Percentiles rank a stretch among this genome's conserved stretches.
Evolutionary conservation across 1,140 invertebrate species (phyloP).

Genomic region (Drosophila funebris): DNA sequence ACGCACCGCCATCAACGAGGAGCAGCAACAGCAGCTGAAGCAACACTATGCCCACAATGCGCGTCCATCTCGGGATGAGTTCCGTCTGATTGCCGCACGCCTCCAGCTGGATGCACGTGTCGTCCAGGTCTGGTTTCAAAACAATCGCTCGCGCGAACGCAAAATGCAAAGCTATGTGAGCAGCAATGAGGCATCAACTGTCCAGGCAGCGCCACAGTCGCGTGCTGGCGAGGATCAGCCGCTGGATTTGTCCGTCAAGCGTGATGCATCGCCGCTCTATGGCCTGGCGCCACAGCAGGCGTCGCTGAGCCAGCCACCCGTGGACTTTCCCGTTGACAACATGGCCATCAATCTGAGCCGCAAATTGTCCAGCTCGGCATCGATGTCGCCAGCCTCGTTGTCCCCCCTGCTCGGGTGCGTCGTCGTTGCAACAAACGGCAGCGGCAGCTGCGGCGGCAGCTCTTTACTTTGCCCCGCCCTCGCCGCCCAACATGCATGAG

Average conservation of each 20-base stretch:
- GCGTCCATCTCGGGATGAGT: conserved; percentile 96
- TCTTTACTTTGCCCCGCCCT: conserved; percentile 62
- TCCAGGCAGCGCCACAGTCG: conserved; percentile 32
- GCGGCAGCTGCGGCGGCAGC: conserved; percentile 69
- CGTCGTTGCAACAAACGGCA: conserved; percentile 36
- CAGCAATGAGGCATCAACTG: conserved; percentile 21
- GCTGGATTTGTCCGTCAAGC: conserved; percentile 94
- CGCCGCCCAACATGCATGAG: conserved; percentile 83
- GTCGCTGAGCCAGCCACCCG: conserved; percentile 11
- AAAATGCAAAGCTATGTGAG: conserved; percentile 85
- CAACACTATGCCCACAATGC: conserved; percentile 95
- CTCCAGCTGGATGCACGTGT: conserved; percentile 96
- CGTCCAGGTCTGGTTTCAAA: conserved; percentile 99
- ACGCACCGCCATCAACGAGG: conserved; percentile 96
- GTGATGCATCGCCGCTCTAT: conserved; percentile 86
- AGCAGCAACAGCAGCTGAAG: conserved; percentile 94
- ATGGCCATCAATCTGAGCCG: conserved; percentile 88
- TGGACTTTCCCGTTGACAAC: conserved; percentile 84
- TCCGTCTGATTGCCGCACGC: conserved; percentile 93
- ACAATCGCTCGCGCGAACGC: conserved; percentile 96
- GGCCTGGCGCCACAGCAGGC: conserved; percentile 77
- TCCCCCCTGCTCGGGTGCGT: conserved; percentile 85
- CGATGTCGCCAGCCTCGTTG: conserved; percentile 68
- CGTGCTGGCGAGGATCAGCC: conserved; percentile 89
- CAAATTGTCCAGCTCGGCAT: conserved; percentile 86